Percentiles rank a stretch among this genome's conserved stretches.
Conservation (phyloP, 2,113 vertebrate species). For the Eubucco bourcierii region DNA sequence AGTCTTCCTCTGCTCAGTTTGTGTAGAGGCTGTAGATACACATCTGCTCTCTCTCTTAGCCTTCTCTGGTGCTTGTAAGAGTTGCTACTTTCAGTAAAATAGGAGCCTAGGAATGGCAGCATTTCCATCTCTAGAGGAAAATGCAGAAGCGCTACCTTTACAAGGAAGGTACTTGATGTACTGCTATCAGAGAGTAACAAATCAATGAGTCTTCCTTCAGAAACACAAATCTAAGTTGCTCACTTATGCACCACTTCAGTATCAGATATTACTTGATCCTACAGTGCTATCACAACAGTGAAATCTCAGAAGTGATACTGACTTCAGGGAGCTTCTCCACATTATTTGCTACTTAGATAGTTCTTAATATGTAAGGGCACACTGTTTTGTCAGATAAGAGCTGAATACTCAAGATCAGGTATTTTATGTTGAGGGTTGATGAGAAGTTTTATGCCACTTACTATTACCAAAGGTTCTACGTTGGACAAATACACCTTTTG, state of each 20-base stretch:
- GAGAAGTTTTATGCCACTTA: background rate
- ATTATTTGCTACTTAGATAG: background rate
- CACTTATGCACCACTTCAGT: background rate
- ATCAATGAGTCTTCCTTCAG: background rate
- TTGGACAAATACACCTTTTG: background rate
- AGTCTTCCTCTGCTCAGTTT: background rate
- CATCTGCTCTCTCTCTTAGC: background rate
- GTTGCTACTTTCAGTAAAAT: background rate
- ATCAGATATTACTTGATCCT: background rate
- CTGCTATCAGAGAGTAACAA: background rate
- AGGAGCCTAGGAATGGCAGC: background rate
- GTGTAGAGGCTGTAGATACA: background rate
- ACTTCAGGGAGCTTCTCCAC: background rate
- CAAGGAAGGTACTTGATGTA: background rate
- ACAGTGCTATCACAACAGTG: background rate
- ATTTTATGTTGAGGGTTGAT: background rate
- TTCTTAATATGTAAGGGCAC: background rate
- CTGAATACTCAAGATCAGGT: rapidly evolving
- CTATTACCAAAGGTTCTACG: background rate
- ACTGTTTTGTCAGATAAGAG: background rate
- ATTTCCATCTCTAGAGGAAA: background rate
- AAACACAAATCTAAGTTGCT: background rate
- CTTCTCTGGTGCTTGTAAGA: background rate
- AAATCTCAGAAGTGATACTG: background rate
- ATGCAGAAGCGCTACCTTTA: background rate